These are phyloP conservation scores for Leistus spinibarbis DNA, from an alignment of 2,888 invertebrate species.

Conservation along the genomic window DNA sequence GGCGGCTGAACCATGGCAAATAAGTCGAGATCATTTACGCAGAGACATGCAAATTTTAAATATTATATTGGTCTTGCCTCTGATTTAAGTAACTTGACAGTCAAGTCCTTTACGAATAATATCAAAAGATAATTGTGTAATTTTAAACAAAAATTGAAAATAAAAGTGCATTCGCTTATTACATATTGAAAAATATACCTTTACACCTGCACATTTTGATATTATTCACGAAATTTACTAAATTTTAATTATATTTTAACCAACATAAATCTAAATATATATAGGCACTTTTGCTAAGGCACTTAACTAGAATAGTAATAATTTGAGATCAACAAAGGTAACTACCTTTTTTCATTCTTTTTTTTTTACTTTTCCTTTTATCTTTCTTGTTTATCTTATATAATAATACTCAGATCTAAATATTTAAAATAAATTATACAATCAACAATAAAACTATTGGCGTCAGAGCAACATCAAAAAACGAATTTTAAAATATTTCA, in stretches of 20 bases:
- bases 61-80: background rate
- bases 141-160: background rate
- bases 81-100: background rate
- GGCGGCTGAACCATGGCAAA: conserved; percentile 2
- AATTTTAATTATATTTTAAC: conserved; percentile 3
- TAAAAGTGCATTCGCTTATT: background rate
- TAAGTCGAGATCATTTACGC: background rate
- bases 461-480: conserved; percentile 34
- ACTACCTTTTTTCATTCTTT: conserved; percentile 11
- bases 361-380: background rate
- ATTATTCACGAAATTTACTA: conserved; percentile 12
- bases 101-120: background rate
- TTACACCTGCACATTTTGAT: conserved; percentile 4
- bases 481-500: conserved; percentile 35
- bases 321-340: conserved; percentile 23
- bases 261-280: conserved; percentile 4
- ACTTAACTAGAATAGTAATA: conserved; percentile 8
- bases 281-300: conserved; percentile 3
- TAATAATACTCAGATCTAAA: conserved; percentile 12
- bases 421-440: conserved; percentile 34
- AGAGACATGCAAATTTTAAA: background rate
- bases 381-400: background rate
- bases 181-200: background rate
- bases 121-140: background rate
- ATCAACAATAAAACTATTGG: conserved; percentile 36